Percentiles rank a stretch among this genome's conserved stretches.
These are phyloP conservation scores for Sebastes oblongus DNA, from an alignment of 2,797 vertebrate species.

Conservation along the genomic window DNA sequence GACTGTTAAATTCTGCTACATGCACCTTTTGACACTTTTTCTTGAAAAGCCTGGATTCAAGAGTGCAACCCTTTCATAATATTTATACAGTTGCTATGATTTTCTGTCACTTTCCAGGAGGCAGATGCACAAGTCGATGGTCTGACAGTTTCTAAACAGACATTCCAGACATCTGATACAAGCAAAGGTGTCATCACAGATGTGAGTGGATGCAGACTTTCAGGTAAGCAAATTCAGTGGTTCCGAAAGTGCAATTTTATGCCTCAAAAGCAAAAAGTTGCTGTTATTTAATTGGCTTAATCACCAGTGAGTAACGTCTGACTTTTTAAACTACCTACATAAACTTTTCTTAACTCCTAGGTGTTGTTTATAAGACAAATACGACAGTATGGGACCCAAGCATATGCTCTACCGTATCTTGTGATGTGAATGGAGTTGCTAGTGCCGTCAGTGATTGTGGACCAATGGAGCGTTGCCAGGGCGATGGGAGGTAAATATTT, in stretches of 20 bases:
- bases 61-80: neutral
- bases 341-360: neutral
- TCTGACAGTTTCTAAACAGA: slow-evolving; percentile 24
- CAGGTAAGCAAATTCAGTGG: slow-evolving; percentile 16
- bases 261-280: neutral
- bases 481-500: slow-evolving; percentile 35
- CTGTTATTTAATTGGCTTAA: neutral
- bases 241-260: neutral
- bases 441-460: slow-evolving; percentile 29
- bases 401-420: slow-evolving; percentile 45
- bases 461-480: slow-evolving; percentile 40
- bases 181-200: slow-evolving; percentile 44
- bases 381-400: slow-evolving; percentile 11
- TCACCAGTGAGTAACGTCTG: neutral
- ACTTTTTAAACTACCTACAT: neutral
- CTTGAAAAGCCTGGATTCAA: neutral
- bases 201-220: slow-evolving; percentile 51
- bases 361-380: slow-evolving; percentile 40
- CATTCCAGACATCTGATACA: slow-evolving; percentile 33
- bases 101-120: slow-evolving; percentile 28
- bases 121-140: slow-evolving; percentile 46
- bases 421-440: slow-evolving; percentile 34
- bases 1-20: neutral
- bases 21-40: neutral
- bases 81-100: neutral